Evolutionary conservation across 2,113 vertebrate genomes (phyloP).

Genomic region (Hippocampus barbouri): DNA sequence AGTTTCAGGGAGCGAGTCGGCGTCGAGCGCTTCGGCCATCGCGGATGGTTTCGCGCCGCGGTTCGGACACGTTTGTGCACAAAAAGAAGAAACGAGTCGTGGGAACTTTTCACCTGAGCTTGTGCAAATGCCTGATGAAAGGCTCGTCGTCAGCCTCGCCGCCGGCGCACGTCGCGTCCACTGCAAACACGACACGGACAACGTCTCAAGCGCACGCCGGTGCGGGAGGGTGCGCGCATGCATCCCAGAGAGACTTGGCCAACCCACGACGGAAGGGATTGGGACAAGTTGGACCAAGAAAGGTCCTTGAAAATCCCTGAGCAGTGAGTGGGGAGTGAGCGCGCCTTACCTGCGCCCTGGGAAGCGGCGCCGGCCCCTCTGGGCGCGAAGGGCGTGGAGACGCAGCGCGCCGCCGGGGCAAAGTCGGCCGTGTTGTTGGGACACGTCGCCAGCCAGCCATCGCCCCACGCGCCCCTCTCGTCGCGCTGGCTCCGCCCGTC

Average conservation of each 20-base stretch:
- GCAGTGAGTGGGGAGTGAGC: too few species aligned
- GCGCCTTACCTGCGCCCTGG: conserved; percentile 69
- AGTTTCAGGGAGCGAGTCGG: too few species aligned
- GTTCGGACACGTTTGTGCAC: too few species aligned
- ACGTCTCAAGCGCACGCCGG: too few species aligned
- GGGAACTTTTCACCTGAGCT: conserved; percentile 76
- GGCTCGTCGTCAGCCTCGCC: conserved; percentile 53
- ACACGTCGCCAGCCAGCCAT: conserved; percentile 76
- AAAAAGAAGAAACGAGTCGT: too few species aligned
- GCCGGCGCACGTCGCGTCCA: conserved; percentile 60
- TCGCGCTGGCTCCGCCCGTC: conserved; percentile 39
- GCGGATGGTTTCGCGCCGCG: too few species aligned
- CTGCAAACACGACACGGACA: not conserved
- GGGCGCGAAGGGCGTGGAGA: conserved; percentile 81
- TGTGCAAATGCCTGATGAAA: conserved; percentile 54
- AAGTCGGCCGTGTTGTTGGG: conserved; percentile 84
- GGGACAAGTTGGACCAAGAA: too few species aligned
- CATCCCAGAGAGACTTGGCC: too few species aligned
- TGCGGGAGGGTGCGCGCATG: too few species aligned
- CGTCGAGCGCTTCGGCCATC: too few species aligned
- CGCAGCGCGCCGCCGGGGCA: conserved; percentile 72
- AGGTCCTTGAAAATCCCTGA: too few species aligned
- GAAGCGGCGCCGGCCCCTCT: conserved; percentile 17
- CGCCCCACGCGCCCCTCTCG: conserved; percentile 81
- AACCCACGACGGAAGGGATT: too few species aligned